Conservation (phyloP, 2,797 vertebrate genomes). For the Phrynocephalus vlangalii region DNA sequence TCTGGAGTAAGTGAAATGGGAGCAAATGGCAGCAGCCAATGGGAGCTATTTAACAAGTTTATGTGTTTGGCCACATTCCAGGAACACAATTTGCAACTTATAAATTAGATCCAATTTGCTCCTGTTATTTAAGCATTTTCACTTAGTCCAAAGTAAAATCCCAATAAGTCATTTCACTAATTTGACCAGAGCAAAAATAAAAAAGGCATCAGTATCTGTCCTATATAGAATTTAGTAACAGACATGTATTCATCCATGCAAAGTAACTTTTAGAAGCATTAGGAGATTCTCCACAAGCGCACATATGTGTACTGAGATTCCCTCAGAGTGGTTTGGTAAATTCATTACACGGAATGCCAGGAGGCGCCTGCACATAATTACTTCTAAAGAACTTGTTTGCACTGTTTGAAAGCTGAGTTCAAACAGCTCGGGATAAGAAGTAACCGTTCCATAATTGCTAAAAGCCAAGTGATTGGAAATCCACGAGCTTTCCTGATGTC, state of each 20-base stretch:
- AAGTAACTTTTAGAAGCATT: background rate
- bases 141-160: too few relatives aligned
- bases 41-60: too few relatives aligned
- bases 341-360: background rate
- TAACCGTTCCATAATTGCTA: too few relatives aligned
- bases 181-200: background rate
- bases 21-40: too few relatives aligned
- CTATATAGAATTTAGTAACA: too few relatives aligned
- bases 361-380: background rate
- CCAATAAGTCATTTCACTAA: background rate
- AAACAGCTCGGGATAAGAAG: background rate
- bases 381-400: background rate
- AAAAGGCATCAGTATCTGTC: background rate
- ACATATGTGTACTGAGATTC: background rate
- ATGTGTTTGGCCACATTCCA: too few relatives aligned
- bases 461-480: too few relatives aligned
- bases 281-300: background rate
- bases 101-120: too few relatives aligned
- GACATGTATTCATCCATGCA: background rate
- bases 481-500: too few relatives aligned
- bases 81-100: too few relatives aligned
- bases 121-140: too few relatives aligned
- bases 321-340: background rate
- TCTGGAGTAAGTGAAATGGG: background rate
- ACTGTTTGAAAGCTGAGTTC: background rate